Percentiles rank a stretch among this genome's conserved stretches.
These are phyloP conservation scores for Neoaliturus tenellus DNA, from an alignment of 2,888 invertebrate species.

Conservation along the genomic window DNA sequence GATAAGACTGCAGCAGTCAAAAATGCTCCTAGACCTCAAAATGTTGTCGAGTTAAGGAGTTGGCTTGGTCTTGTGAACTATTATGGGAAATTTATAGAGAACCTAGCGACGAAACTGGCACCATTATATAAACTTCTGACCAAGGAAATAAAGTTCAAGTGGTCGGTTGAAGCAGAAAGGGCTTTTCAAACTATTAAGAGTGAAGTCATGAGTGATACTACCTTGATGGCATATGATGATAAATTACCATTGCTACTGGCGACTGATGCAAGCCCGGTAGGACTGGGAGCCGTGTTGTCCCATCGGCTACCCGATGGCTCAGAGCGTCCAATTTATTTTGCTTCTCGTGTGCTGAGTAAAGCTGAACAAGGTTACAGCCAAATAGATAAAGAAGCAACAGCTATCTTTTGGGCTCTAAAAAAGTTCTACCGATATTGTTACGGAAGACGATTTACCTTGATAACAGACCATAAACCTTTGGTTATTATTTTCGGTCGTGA, in stretches of 20 bases:
- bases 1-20: background rate
- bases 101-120: constrained; percentile 62
- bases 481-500: constrained; percentile 36
- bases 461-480: constrained; percentile 70
- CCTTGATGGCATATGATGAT: constrained; percentile 65
- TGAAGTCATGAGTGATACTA: too few relatives aligned
- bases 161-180: constrained; percentile 63
- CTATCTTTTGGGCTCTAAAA: constrained; percentile 69
- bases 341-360: constrained; percentile 68
- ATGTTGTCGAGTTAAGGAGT: constrained; percentile 59
- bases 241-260: constrained; percentile 67
- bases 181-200: constrained; percentile 63
- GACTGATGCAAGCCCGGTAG: constrained; percentile 69
- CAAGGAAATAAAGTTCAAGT: constrained; percentile 55
- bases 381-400: constrained; percentile 70
- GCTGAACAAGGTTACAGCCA: constrained; percentile 70
- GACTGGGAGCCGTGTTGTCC: constrained; percentile 69
- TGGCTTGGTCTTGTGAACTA: constrained; percentile 69
- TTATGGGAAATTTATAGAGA: constrained; percentile 68
- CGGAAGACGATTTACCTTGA: constrained; percentile 69
- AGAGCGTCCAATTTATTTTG: constrained; percentile 70
- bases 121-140: constrained; percentile 66
- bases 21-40: background rate
- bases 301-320: constrained; percentile 68
- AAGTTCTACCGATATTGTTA: constrained; percentile 70